These are phyloP conservation scores for Gopherus flavomarginatus DNA, from an alignment of 2,113 vertebrate genomes.

Conservation along the genomic window DNA sequence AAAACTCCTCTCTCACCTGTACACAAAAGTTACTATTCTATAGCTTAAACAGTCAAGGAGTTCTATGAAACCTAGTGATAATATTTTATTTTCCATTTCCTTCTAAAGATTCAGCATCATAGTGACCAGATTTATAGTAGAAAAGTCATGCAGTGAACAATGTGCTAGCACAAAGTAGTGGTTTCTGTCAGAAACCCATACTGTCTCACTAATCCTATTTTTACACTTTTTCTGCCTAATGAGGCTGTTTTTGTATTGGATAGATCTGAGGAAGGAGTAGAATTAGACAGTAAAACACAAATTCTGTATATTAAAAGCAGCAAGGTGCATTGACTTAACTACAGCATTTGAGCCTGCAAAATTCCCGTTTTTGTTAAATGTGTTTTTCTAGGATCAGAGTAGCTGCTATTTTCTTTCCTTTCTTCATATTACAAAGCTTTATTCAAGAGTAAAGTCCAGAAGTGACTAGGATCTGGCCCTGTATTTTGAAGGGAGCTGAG, in stretches of 20 bases:
- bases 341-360: conserved; percentile 31
- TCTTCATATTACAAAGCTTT: background rate
- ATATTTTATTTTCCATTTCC: conserved; percentile 45
- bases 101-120: conserved; percentile 9
- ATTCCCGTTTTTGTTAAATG: background rate
- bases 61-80: background rate
- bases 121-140: background rate
- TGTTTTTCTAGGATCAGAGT: conserved; percentile 41
- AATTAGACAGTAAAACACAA: conserved; percentile 29
- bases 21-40: background rate
- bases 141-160: accelerated
- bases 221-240: conserved; percentile 58
- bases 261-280: conserved; percentile 20
- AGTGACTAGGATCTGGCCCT: background rate
- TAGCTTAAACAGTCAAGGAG: background rate
- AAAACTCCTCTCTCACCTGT: background rate
- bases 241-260: conserved; percentile 35
- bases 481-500: background rate
- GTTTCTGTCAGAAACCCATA: conserved; percentile 43
- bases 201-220: conserved; percentile 20
- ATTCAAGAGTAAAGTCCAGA: background rate
- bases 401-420: conserved; percentile 30
- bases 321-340: conserved; percentile 33
- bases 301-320: conserved; percentile 50
- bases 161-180: background rate